Percentiles rank a stretch among this genome's conserved stretches.
These are phyloP conservation scores for Pluvialis apricaria DNA, from an alignment of 2,113 vertebrate genomes.

Conservation along the genomic window DNA sequence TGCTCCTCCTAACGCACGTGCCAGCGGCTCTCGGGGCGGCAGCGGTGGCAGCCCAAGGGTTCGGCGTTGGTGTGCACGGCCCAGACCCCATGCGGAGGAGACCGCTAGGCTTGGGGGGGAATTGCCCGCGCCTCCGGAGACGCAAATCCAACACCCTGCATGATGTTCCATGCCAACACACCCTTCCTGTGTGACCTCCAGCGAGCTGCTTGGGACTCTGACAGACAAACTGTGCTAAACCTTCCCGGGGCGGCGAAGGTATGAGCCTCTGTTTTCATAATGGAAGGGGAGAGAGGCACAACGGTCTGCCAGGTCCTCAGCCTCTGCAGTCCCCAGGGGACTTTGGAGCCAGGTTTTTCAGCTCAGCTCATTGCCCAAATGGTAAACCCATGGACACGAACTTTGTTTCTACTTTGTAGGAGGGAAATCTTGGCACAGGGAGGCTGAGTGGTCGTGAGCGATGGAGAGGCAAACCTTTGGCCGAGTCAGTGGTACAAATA, in stretches of 20 bases:
- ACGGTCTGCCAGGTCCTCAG: not conserved
- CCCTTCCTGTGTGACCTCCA: not conserved
- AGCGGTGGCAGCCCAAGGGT: not conserved
- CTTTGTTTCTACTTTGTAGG: not conserved
- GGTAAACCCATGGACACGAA: not conserved
- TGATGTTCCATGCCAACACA: not conserved
- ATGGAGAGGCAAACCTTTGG: not conserved
- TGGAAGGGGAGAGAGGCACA: not conserved
- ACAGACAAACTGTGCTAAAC: not conserved
- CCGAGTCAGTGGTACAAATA: not conserved
- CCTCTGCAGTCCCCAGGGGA: not conserved
- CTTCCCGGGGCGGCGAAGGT: fast-evolving
- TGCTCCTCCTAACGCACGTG: fast-evolving
- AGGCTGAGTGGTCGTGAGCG: not conserved
- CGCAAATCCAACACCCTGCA: not conserved
- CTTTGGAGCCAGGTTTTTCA: not conserved
- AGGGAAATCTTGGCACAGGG: not conserved
- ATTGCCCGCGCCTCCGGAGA: not conserved
- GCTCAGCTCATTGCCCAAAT: not conserved
- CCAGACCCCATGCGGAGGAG: not conserved
- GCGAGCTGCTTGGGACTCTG: not conserved
- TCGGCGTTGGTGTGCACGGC: no score
- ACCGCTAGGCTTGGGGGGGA: not conserved
- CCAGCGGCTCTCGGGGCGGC: not conserved
- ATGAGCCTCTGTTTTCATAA: not conserved